Percentiles rank a stretch among this genome's conserved stretches.
These are phyloP conservation scores for Limnodromus scolopaceus DNA, from an alignment of 2,797 vertebrate genomes.

Conservation along the genomic window DNA sequence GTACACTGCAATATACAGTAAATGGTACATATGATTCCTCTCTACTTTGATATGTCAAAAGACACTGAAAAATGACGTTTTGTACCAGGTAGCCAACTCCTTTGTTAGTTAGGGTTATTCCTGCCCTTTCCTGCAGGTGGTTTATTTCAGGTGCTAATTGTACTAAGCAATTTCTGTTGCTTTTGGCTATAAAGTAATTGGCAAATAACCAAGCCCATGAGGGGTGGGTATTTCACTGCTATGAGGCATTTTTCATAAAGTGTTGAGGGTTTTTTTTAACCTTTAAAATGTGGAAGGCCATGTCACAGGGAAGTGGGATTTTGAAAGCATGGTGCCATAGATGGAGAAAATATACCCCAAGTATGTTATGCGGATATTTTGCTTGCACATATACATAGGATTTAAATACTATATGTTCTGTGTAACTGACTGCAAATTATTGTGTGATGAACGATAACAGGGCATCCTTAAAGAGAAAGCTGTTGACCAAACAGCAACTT, in stretches of 20 bases:
- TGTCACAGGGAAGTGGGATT: not conserved
- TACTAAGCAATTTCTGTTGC: not conserved
- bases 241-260: not conserved
- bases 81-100: not conserved
- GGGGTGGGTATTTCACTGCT: not conserved
- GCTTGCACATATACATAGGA: not conserved
- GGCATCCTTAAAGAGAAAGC: not conserved
- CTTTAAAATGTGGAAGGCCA: not conserved
- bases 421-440: not conserved
- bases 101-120: not conserved
- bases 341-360: not conserved
- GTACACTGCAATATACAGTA: not conserved
- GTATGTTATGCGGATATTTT: not conserved
- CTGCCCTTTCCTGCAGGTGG: not conserved
- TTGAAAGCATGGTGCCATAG: not conserved
- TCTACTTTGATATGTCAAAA: not conserved
- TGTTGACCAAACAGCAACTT: not conserved
- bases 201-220: not conserved
- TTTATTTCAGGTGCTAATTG: not conserved
- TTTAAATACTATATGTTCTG: not conserved
- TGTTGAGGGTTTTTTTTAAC: not conserved
- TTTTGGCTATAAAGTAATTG: not conserved
- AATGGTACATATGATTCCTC: not conserved
- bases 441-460: not conserved
- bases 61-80: not conserved